Conservation (phyloP, 2,797 vertebrate species). For the Pipistrellus pipistrellus region DNA sequence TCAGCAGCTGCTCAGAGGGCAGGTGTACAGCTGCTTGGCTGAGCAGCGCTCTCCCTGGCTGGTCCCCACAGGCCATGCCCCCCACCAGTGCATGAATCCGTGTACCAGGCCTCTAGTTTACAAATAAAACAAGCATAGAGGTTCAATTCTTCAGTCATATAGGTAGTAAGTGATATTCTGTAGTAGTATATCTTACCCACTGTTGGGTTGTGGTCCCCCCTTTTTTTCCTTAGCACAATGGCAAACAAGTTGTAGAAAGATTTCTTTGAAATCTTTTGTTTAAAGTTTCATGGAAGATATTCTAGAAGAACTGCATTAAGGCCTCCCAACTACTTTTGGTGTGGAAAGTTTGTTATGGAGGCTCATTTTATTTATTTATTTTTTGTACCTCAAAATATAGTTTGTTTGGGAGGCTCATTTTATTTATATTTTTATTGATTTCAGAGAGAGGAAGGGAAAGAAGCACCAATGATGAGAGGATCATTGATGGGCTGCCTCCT, state of each 20-base stretch:
- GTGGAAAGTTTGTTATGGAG: neutral
- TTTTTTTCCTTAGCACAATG: neutral
- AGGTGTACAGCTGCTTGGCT: too few species aligned
- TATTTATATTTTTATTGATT: neutral
- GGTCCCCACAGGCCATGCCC: too few species aligned
- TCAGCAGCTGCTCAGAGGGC: too few species aligned
- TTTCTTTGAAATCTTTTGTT: slow-evolving; percentile 34
- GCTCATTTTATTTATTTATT: neutral
- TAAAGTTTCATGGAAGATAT: slow-evolving; percentile 21
- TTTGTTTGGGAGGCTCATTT: neutral
- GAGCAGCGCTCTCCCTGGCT: too few species aligned
- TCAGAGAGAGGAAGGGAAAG: too few species aligned
- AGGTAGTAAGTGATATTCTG: neutral
- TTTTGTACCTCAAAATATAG: neutral
- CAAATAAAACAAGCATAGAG: neutral
- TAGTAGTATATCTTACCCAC: neutral
- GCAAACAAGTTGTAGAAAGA: slow-evolving; percentile 3
- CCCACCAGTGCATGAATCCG: too few species aligned
- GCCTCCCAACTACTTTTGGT: neutral
- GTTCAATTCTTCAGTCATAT: neutral
- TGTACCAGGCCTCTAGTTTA: neutral
- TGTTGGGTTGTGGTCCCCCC: neutral
- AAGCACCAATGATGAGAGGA: too few species aligned
- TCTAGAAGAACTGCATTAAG: slow-evolving; percentile 4
- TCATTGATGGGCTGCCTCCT: too few species aligned